A percentile compares a stretch with the other conserved stretches of the same genome.
Evolutionary conservation across 1,140 invertebrate genomes (phyloP).

Genomic region (Brachionus rubens): DNA sequence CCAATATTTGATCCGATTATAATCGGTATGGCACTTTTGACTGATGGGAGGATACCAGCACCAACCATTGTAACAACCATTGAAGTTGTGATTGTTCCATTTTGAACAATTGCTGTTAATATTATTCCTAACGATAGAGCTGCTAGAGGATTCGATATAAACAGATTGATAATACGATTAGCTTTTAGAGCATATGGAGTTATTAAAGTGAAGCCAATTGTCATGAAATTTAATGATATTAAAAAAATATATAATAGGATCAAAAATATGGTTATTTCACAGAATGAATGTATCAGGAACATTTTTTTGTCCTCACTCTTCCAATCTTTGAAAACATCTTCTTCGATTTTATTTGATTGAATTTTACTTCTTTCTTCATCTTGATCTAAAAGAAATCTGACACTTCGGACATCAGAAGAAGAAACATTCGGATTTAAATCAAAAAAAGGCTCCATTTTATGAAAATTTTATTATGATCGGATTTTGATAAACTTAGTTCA

Average conservation of each 20-base stretch:
- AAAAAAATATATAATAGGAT: conserved; percentile 28
- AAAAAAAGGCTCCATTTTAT: too few species aligned
- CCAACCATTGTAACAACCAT: conserved; percentile 67
- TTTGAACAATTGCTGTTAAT: conserved; percentile 66
- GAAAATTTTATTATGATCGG: too few species aligned
- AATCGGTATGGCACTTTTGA: conserved; percentile 64
- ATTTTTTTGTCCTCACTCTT: background rate
- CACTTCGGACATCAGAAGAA: too few species aligned
- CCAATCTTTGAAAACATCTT: background rate
- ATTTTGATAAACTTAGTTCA: too few species aligned
- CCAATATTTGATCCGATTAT: conserved; percentile 58
- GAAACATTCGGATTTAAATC: too few species aligned
- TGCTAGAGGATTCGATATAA: conserved; percentile 64
- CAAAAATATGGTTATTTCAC: background rate
- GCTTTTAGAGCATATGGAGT: background rate
- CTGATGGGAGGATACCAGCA: conserved; percentile 52
- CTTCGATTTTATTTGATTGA: background rate
- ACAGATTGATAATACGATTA: background rate
- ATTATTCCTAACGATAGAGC: conserved; percentile 66
- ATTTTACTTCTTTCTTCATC: background rate
- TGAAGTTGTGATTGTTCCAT: conserved; percentile 66
- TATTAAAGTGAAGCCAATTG: conserved; percentile 2
- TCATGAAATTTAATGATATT: conserved; percentile 28
- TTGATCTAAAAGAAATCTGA: too few species aligned
- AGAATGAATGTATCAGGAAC: background rate